Evolutionary conservation across 2,888 invertebrate genomes (phyloP).

Genomic region (Ophion ellenae): DNA sequence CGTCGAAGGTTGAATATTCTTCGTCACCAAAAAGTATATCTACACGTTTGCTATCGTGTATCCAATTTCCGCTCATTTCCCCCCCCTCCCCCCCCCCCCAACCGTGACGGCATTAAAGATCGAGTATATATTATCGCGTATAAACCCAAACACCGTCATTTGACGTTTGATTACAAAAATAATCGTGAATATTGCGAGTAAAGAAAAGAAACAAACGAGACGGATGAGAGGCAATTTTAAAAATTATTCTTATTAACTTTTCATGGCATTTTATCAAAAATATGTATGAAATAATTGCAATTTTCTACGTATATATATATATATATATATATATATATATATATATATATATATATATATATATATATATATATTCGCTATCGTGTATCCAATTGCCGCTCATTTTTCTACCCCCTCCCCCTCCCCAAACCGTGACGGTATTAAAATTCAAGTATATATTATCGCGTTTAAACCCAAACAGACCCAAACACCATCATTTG

Average conservation of each 20-base stretch:
- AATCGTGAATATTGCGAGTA: not conserved
- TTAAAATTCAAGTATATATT: too few species aligned
- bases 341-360: constrained; percentile 44
- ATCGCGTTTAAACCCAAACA: not conserved
- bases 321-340: constrained; percentile 3
- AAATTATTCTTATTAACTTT: not conserved
- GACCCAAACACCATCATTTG: not conserved
- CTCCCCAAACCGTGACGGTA: too few species aligned
- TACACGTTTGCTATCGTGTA: not conserved
- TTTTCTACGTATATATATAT: not conserved
- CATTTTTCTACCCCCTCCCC: too few species aligned
- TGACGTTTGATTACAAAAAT: not conserved
- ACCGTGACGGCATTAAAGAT: not conserved
- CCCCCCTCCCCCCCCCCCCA: not conserved
- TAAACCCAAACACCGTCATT: not conserved
- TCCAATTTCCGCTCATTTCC: not conserved
- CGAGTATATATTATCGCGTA: not conserved
- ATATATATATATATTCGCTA: too few species aligned
- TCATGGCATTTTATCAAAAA: constrained; percentile 9
- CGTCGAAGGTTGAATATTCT: not conserved
- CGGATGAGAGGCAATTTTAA: constrained; percentile 2
- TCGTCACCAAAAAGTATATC: not conserved
- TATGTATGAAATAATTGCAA: constrained; percentile 47
- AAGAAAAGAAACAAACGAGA: constrained; percentile 5
- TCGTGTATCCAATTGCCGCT: too few species aligned